Conservation (phyloP, 1,140 invertebrate genomes). For the Saxidomus purpurata region DNA sequence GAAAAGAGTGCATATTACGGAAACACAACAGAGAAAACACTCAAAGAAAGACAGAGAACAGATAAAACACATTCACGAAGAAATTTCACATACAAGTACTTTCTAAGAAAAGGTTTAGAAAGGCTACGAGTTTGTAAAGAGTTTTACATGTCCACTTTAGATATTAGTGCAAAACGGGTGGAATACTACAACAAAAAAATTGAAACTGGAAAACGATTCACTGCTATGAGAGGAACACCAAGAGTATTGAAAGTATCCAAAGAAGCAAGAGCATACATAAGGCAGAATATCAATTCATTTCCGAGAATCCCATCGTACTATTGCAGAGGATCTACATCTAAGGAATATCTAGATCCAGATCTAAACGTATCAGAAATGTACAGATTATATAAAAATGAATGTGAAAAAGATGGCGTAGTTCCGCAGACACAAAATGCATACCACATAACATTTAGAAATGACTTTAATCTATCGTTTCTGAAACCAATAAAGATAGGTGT, state of each 20-base stretch:
- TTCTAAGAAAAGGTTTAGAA: not conserved
- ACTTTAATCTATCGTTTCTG: conserved; percentile 24
- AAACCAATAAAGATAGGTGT: conserved; percentile 28
- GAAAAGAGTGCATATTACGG: conserved; percentile 29
- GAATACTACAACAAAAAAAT: not conserved
- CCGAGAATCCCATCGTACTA: conserved; percentile 21
- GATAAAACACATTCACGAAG: not conserved
- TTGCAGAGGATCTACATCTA: not conserved
- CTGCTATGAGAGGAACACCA: not conserved
- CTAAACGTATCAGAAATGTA: not conserved
- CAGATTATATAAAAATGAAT: not conserved
- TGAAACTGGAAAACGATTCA: not conserved
- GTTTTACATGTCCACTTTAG: conserved; percentile 31
- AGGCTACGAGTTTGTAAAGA: conserved; percentile 12
- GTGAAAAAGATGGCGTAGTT: not conserved
- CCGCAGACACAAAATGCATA: not conserved
- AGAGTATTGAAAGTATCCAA: not conserved
- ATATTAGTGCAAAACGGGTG: conserved; percentile 26
- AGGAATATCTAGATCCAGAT: not conserved
- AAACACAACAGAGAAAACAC: not conserved
- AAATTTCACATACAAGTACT: not conserved
- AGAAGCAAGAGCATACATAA: not conserved
- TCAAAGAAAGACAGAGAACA: conserved; percentile 22
- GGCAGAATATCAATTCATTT: conserved; percentile 37
- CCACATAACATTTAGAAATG: not conserved